Base-by-base conservation (phyloP, 2,113 vertebrate species). In the Ceyx cyanopectus region DNA sequence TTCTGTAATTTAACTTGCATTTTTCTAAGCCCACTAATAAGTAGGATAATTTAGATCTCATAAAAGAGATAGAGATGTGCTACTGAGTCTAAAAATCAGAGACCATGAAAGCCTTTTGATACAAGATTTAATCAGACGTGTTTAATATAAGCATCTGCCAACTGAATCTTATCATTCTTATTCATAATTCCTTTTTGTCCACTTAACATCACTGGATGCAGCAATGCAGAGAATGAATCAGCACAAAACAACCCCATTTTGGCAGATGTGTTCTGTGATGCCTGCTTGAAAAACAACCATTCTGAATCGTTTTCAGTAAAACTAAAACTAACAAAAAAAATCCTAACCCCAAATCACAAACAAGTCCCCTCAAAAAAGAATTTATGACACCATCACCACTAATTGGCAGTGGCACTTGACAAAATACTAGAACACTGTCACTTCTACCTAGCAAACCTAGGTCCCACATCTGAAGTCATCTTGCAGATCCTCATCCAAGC, bases 11-110 rank as follows among this genome's bases (percentile, higher is more conserved):
- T 92, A 96, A 95, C 95, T 95, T 89, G 51, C 82, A 84, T 97
- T 93, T 97, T 96, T 96, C 85, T 95, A 96, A 97, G 92, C 17
- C 82, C 60, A n/a, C 85, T 96, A 97, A 97, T 97, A 97, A 97
- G 89, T 85, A 96, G 83, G 92, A 74, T 95, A 92, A 97, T 96
- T 96, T 93, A 94, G 73, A 97, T 95, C 85, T 94, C 81, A 29
- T 43, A 90, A 94, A 97, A 96, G 94, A 96, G 87, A 96, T 32
- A 96, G 89, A 94, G 83, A 95, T 84, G 67, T 69, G 69, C 68
- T 90, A 92, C 89, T 29, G 43, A 95, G 94, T 90, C 75, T 94
- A 91, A 96, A 97, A 95, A 92, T 94, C 95, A 97, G 95, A 97
- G 85, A 87, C 67, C 83, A 79, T 86, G 82, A 96, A 97, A 97